These are phyloP conservation scores for Scaptomyza polygonia DNA, from an alignment of 2,888 invertebrate species.

Conservation along the genomic window DNA sequence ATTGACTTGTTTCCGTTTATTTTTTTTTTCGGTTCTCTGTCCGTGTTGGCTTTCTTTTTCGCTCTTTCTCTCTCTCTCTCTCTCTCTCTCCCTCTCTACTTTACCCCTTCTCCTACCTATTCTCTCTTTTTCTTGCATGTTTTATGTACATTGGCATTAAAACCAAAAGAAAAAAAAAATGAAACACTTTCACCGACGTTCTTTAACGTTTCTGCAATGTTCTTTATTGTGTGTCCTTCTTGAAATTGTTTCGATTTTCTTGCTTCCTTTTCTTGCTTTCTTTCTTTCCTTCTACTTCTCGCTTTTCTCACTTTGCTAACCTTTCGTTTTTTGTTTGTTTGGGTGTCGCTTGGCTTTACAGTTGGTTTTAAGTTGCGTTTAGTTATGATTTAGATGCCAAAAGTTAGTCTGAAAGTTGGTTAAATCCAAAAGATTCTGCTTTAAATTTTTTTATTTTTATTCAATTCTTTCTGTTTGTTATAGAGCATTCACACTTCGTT, in stretches of 20 bases:
- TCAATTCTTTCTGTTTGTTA: background rate
- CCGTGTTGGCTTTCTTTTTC: constrained; percentile 4
- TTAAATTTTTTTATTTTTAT: background rate
- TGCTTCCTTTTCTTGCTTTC: constrained; percentile 1
- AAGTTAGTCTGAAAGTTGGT: too few relatives aligned
- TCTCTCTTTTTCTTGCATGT: constrained; percentile 30
- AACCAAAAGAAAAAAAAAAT: too few relatives aligned
- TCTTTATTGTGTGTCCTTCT: constrained; percentile 46
- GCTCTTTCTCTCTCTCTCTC: too few relatives aligned
- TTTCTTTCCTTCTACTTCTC: background rate
- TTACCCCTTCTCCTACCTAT: too few relatives aligned
- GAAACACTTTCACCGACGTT: constrained; percentile 49
- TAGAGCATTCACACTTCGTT: background rate
- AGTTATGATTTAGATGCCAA: too few relatives aligned
- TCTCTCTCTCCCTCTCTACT: background rate
- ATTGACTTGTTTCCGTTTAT: constrained; percentile 75
- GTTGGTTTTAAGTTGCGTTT: background rate
- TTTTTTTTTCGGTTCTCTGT: constrained; percentile 8
- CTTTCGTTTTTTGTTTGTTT: background rate
- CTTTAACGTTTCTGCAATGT: constrained; percentile 8
- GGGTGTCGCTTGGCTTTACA: background rate
- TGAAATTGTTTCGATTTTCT: constrained; percentile 55
- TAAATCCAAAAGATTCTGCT: background rate
- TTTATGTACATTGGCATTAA: constrained; percentile 59
- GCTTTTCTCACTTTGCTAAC: background rate